Evolutionary conservation across 2,888 invertebrate species (phyloP), one percentile per base, ranked within the genome.

Genomic region (Plebejus anna): DNA sequence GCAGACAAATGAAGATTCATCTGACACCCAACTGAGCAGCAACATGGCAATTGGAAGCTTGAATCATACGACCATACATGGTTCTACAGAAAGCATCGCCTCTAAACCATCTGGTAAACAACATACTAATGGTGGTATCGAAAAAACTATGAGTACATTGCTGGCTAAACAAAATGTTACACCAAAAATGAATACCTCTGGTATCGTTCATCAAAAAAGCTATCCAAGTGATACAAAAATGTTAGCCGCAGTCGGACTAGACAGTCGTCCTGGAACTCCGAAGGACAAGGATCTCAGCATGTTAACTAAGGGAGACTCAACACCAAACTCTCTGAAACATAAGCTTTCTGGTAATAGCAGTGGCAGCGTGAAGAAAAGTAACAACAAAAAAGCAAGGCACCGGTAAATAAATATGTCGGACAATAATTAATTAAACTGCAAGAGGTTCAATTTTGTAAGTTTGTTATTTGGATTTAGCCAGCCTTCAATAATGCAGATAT

Each of bases 361-460:
- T 71, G 89, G 84, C 78, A 90, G 94, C 79, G 94, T 95, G 66
- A 97, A 97, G 88, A 97, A 97, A 84, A 96, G 95, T 86, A 96
- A 95, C 82, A 97, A 96, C 85, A 98, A 97, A 87, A 97, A 97
- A 89, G 96, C 97, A 32, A 95, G 97, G 83, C 97, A 97, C 90
- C 96, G 97, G 93, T 97, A 96, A 78, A 79, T 16, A 55, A 16
- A 16, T 55, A 16, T 55, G 55, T 16, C 4, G 4, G 55, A 22
- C 22, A 22, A 22, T 2, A 2, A 47, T 16, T 55, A 55, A 55
- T 55, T 4, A 55, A 55, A 55, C 42, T 42, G 42, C 16, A 55
- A 55, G 55, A 55, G 55, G 13, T 55, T 1, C 4, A 22, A 22
- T 16, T 55, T 55, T 16, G 4, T 55, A 55, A 16, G 4, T 55